Conservation (phyloP, 2,797 vertebrate genomes). For the Pantherophis alleghaniensis region DNA sequence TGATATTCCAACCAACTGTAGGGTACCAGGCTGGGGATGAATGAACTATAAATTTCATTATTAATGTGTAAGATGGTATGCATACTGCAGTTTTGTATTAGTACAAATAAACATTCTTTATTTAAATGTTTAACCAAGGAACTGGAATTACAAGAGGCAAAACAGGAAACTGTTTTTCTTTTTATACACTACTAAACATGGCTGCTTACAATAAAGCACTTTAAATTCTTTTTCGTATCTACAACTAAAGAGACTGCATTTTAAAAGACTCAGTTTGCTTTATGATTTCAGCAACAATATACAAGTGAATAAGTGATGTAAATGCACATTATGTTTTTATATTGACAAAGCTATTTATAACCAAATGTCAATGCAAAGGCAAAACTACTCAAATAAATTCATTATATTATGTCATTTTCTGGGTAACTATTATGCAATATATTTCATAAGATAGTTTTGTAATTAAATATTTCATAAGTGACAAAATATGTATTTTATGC, state of each 20-base stretch:
- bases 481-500: neutral
- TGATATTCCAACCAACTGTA: neutral
- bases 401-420: slow-evolving; percentile 14
- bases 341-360: neutral
- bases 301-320: neutral
- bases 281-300: neutral
- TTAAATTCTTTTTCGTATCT: neutral
- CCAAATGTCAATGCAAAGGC: neutral
- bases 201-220: neutral
- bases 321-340: neutral
- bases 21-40: neutral
- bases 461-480: neutral
- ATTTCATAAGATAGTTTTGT: slow-evolving; percentile 8
- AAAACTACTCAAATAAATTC: neutral
- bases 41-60: neutral
- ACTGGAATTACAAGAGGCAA: neutral
- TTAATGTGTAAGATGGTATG: neutral
- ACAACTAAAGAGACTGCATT: neutral
- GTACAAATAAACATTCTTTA: neutral
- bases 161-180: neutral
- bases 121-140: neutral
- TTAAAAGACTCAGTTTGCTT: neutral
- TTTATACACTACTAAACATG: neutral
- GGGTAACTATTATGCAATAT: slow-evolving; percentile 35
- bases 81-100: neutral